phyloP scores from a whole-genome alignment of 2,888 invertebrate genomes.

The Alcis repandata region DNA sequence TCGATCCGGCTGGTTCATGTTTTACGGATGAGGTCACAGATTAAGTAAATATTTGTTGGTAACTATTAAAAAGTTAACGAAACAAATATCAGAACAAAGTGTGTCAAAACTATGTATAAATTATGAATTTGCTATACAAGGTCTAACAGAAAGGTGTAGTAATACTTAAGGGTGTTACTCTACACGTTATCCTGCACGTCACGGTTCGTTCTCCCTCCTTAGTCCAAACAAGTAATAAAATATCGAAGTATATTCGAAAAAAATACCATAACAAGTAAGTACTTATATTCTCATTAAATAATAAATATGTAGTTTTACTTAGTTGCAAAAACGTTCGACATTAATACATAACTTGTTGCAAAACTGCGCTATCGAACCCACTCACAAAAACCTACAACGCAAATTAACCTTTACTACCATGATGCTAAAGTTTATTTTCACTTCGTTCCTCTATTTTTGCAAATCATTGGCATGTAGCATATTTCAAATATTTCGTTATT shows the following conservation, averaged over 20 bases:
- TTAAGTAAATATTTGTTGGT: not conserved
- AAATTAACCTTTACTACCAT: not conserved
- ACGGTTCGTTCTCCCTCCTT: too few relatives aligned
- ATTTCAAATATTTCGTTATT: slow-evolving; percentile 8
- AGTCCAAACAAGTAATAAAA: too few relatives aligned
- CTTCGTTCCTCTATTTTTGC: not conserved
- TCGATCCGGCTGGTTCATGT: not conserved
- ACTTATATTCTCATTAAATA: not conserved
- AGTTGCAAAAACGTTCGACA: not conserved
- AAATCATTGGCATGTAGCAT: not conserved
- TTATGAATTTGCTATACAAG: too few relatives aligned
- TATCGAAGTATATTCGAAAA: too few relatives aligned
- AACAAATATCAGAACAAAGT: too few relatives aligned
- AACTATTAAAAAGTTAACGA: too few relatives aligned
- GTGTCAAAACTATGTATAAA: too few relatives aligned
- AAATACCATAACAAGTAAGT: not conserved
- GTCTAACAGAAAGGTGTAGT: too few relatives aligned
- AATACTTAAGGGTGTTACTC: too few relatives aligned
- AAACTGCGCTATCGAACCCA: not conserved
- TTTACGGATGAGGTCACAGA: not conserved
- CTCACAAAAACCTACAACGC: not conserved
- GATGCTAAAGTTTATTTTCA: not conserved
- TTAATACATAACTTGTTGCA: not conserved
- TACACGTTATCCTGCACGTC: too few relatives aligned
- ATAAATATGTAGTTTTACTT: not conserved